Percentiles rank a stretch among this genome's conserved stretches.
These are phyloP conservation scores for Ophioderma brevispina DNA, from an alignment of 35 echinoderm and acorn worm genomes.

Conservation along the genomic window DNA sequence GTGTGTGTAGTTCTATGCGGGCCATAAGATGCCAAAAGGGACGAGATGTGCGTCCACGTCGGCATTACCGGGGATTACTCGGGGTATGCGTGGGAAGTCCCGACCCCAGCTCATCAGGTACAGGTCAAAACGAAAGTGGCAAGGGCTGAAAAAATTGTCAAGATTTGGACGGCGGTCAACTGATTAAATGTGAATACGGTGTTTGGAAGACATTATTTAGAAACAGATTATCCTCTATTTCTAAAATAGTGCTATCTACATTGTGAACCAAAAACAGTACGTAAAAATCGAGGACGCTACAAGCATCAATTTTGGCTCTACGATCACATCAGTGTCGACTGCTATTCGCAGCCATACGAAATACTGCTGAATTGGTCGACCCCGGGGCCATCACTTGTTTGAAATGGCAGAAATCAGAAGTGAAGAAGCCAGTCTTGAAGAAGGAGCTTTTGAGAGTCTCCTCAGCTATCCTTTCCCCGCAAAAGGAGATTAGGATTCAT, in stretches of 20 bases:
- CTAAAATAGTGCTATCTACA: too few species aligned
- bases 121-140: neutral
- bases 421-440: conserved; percentile 47
- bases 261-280: too few species aligned
- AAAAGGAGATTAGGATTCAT: conserved; percentile 75
- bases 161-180: too few species aligned
- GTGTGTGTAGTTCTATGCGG: neutral
- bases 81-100: neutral
- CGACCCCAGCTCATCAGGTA: neutral
- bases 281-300: too few species aligned
- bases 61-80: neutral
- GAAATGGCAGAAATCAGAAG: neutral
- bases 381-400: neutral
- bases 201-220: too few species aligned
- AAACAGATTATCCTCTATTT: too few species aligned
- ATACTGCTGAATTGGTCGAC: neutral
- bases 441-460: conserved; percentile 79
- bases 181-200: too few species aligned
- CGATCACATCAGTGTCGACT: too few species aligned
- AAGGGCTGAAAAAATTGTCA: neutral
- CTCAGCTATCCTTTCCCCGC: conserved; percentile 86
- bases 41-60: neutral
- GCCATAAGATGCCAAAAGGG: neutral
- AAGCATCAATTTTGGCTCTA: too few species aligned
- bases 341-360: neutral